Percentiles rank a stretch among this genome's conserved stretches.
Conservation (phyloP, 2,797 vertebrate genomes). For the Jordanella pulchra region DNA sequence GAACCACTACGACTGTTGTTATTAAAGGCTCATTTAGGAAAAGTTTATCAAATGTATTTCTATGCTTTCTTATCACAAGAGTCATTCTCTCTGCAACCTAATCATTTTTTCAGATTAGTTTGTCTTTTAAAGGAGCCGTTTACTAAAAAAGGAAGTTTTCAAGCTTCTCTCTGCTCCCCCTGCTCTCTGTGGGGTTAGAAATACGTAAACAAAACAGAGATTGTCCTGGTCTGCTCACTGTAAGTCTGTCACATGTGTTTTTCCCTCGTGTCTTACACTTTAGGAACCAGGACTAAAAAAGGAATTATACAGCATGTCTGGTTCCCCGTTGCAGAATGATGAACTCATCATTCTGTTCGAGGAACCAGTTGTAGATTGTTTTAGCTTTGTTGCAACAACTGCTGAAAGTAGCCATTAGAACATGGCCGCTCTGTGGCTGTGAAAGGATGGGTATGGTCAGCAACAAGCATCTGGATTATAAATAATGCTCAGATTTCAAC, state of each 20-base stretch:
- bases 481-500: background rate
- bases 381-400: background rate
- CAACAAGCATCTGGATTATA: background rate
- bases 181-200: constrained; percentile 50
- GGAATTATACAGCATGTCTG: constrained; percentile 21
- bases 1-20: constrained; percentile 4
- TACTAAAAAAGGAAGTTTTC: constrained; percentile 70
- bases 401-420: background rate
- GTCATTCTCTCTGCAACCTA: constrained; percentile 8
- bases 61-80: constrained; percentile 4
- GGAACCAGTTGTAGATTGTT: background rate
- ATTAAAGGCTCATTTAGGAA: constrained; percentile 9
- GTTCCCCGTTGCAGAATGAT: background rate
- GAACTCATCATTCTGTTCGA: background rate
- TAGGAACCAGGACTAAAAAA: constrained; percentile 24
- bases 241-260: constrained; percentile 19
- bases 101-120: constrained; percentile 48
- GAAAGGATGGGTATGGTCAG: background rate
- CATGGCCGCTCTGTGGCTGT: background rate
- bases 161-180: constrained; percentile 39
- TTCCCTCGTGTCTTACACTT: constrained; percentile 45
- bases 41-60: constrained; percentile 17
- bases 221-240: constrained; percentile 42
- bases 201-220: constrained; percentile 70
- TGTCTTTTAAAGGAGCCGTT: constrained; percentile 65